A percentile compares a stretch with the other conserved stretches of the same genome.
Evolutionary conservation across 2,797 vertebrate species (phyloP).

Genomic region (Myiotriccus ornatus): DNA sequence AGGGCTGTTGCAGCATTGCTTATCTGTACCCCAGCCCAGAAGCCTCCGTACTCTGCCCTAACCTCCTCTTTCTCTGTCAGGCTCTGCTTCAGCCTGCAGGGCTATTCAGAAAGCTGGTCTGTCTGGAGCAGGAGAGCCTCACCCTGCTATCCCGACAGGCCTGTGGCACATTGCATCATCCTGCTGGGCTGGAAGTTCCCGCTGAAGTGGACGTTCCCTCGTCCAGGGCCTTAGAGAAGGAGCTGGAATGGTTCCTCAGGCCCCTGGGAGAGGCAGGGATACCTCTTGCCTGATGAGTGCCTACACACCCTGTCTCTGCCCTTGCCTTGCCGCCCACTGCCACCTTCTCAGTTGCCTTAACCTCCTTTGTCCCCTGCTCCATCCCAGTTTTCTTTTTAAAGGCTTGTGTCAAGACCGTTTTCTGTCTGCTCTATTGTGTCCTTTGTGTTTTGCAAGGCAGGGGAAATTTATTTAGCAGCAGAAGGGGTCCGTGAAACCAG

Average conservation of each 20-base stretch:
- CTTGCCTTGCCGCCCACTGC: neutral
- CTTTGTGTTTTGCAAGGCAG: neutral
- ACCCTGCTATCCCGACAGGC: neutral
- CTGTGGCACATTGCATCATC: neutral
- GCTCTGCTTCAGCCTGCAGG: neutral
- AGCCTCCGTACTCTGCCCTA: neutral
- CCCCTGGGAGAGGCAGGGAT: neutral
- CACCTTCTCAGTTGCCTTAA: neutral
- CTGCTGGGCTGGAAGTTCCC: neutral
- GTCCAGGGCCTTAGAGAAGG: neutral
- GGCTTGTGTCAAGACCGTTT: neutral
- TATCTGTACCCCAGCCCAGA: neutral
- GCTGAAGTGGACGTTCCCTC: neutral
- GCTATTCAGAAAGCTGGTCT: neutral
- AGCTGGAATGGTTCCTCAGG: neutral
- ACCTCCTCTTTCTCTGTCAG: neutral
- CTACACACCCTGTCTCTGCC: fast-evolving
- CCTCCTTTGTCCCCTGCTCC: neutral
- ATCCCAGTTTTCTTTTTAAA: neutral
- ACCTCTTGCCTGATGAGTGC: neutral
- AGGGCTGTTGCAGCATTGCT: neutral
- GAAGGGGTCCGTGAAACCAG: neutral
- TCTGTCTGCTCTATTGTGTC: neutral
- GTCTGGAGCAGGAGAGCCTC: neutral
- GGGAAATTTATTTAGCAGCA: neutral